Conservation (phyloP, 2,888 invertebrate genomes). For the Frankliniella fusca region DNA sequence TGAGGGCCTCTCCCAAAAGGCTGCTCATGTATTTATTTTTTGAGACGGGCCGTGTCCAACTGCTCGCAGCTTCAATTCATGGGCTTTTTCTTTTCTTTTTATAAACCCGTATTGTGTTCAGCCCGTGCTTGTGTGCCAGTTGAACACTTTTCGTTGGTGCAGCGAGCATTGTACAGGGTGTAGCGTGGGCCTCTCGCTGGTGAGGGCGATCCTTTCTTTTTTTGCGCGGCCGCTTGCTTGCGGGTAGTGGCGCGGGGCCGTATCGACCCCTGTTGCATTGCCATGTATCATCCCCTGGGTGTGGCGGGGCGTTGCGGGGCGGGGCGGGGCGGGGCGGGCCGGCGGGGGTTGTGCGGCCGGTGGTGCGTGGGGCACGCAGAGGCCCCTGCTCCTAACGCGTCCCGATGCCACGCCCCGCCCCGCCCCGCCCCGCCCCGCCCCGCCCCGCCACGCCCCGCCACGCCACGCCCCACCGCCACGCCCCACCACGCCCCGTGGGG, state of each 20-base stretch:
- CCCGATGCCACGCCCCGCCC: neutral
- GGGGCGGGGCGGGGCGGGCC: neutral
- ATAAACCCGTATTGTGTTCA: too few relatives aligned
- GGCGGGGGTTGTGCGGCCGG: neutral
- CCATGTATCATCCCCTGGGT: neutral
- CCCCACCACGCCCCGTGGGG: neutral
- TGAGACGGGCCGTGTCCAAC: too few relatives aligned
- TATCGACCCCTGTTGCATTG: slow-evolving; percentile 21
- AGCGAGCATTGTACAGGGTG: too few relatives aligned
- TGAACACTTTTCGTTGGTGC: too few relatives aligned
- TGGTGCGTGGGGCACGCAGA: neutral
- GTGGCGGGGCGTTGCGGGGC: neutral
- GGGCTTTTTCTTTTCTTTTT: too few relatives aligned
- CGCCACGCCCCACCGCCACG: neutral
- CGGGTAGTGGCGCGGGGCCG: neutral
- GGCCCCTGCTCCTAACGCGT: neutral
- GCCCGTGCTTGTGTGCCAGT: too few relatives aligned
- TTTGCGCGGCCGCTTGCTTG: too few relatives aligned
- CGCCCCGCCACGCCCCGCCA: neutral
- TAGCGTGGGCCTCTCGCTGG: too few relatives aligned
- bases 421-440: neutral
- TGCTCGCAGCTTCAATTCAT: too few relatives aligned
- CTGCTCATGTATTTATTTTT: too few relatives aligned
- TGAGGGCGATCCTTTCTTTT: too few relatives aligned
- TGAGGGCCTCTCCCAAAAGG: too few relatives aligned